A percentile compares a stretch with the other conserved stretches of the same genome.
Evolutionary conservation across 2,113 vertebrate genomes (phyloP).

Genomic region (Crotalus tigris): DNA sequence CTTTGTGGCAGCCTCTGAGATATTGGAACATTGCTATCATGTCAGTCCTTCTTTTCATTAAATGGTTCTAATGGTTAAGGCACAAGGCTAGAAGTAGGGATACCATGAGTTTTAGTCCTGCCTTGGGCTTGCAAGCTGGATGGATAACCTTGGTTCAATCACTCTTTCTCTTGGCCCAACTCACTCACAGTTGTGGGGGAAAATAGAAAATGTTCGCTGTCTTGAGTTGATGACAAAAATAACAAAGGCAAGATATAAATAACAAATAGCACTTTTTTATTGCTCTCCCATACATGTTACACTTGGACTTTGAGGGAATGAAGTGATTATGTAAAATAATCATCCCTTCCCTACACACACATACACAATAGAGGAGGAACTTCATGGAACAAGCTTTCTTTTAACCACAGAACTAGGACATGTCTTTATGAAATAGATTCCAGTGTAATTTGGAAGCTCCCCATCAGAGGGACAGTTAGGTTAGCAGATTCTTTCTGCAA

Average conservation of each 20-base stretch:
- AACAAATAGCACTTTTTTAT: neutral
- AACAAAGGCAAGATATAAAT: neutral
- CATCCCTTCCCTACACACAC: neutral
- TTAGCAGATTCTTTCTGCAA: neutral
- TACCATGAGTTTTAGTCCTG: neutral
- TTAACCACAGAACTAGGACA: neutral
- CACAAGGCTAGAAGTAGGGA: neutral
- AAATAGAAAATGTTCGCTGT: neutral
- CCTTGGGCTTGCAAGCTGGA: too few relatives aligned
- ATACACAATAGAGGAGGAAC: neutral
- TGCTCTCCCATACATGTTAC: neutral
- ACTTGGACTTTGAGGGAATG: neutral
- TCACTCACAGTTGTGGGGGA: neutral
- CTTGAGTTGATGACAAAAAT: neutral
- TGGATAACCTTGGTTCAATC: too few relatives aligned
- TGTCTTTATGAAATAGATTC: neutral
- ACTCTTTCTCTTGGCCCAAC: neutral
- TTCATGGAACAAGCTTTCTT: neutral
- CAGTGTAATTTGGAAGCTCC: neutral
- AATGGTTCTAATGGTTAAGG: neutral
- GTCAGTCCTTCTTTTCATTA: neutral
- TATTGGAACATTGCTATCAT: neutral
- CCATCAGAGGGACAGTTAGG: neutral
- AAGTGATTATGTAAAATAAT: neutral
- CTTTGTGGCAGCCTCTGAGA: too few relatives aligned